These are phyloP conservation scores for Chiloscyllium punctatum DNA, from an alignment of 2,797 vertebrate species.

Conservation along the genomic window DNA sequence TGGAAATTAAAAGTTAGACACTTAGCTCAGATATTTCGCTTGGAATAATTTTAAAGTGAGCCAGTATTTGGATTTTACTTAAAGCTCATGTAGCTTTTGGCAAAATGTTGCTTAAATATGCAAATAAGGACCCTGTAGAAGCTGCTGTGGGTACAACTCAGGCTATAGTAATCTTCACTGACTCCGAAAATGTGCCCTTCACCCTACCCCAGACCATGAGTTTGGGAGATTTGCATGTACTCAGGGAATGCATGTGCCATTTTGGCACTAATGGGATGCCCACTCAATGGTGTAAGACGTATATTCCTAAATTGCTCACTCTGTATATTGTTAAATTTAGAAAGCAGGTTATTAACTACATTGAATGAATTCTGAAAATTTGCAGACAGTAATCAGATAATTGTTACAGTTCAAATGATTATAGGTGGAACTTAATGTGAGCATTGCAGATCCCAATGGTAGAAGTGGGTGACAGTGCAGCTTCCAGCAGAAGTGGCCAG, in stretches of 20 bases:
- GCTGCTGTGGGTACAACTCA: background rate
- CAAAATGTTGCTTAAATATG: background rate
- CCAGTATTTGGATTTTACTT: too few relatives aligned
- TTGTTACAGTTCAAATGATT: too few relatives aligned
- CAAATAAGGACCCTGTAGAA: background rate
- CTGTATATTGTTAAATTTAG: background rate
- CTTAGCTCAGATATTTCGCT: background rate
- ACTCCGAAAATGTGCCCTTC: background rate
- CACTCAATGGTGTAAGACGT: background rate
- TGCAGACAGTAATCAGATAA: background rate
- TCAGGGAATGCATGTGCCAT: background rate
- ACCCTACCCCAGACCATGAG: background rate
- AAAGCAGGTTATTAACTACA: background rate
- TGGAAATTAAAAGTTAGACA: background rate
- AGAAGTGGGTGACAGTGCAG: too few relatives aligned
- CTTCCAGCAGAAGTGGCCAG: too few relatives aligned
- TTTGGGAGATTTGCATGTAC: too few relatives aligned
- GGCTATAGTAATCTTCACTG: background rate
- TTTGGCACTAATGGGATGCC: background rate
- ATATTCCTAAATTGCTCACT: background rate
- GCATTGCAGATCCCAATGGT: too few relatives aligned
- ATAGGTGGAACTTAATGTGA: too few relatives aligned
- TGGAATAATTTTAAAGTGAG: background rate
- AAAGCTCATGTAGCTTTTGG: background rate
- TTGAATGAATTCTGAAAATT: background rate